These are phyloP conservation scores for Drosophila pruinosa DNA, from an alignment of 1,140 invertebrate species.

Conservation along the genomic window DNA sequence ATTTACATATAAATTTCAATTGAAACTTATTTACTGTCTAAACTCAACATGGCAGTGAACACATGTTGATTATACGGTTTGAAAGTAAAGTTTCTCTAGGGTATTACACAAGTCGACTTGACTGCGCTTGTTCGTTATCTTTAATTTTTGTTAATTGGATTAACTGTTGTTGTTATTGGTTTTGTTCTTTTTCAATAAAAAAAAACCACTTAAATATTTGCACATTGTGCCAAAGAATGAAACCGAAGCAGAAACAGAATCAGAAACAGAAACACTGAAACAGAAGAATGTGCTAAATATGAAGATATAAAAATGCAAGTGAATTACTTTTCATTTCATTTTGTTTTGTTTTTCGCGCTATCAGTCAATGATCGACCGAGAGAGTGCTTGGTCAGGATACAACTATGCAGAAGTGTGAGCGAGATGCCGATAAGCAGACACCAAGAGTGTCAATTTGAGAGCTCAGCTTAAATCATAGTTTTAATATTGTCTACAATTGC, in stretches of 20 bases:
- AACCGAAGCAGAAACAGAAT: background rate
- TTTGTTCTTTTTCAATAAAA: slow-evolving; percentile 54
- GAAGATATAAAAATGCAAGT: slow-evolving; percentile 46
- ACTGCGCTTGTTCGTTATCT: slow-evolving; percentile 44
- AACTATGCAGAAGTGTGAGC: background rate
- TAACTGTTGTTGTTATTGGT: slow-evolving; percentile 46
- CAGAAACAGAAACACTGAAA: slow-evolving; percentile 4
- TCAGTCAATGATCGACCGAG: slow-evolving; percentile 3
- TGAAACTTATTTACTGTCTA: background rate
- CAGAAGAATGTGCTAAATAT: slow-evolving; percentile 39
- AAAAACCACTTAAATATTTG: slow-evolving; percentile 67
- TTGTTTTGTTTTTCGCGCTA: slow-evolving; percentile 13
- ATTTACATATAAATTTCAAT: background rate
- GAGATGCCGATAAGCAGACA: background rate
- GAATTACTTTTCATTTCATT: slow-evolving; percentile 44
- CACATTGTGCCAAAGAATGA: slow-evolving; percentile 18
- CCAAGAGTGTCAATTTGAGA: slow-evolving; percentile 29
- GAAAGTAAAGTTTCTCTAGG: slow-evolving; percentile 30
- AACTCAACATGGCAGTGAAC: no score
- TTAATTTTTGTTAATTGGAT: slow-evolving; percentile 76
- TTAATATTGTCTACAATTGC: slow-evolving; percentile 2
- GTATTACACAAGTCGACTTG: slow-evolving; percentile 41
- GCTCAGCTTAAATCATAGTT: slow-evolving; percentile 43
- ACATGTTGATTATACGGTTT: background rate
- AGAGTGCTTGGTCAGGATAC: background rate